Evolutionary conservation across 2,888 invertebrate genomes (phyloP).

Genomic region (Elegia similella): DNA sequence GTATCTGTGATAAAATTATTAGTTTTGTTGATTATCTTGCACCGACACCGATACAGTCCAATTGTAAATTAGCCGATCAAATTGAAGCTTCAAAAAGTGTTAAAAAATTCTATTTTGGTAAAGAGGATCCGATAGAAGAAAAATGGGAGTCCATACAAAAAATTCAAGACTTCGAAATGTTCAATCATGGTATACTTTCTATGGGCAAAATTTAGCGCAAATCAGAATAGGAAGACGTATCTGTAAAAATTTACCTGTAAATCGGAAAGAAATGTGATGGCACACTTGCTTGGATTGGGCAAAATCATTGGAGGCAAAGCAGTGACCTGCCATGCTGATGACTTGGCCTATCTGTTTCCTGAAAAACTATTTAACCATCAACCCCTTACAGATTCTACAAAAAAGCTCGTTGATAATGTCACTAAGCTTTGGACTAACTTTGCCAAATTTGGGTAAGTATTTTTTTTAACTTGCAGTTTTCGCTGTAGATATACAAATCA

Average conservation of each 20-base stretch:
- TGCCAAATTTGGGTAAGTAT: slow-evolving; percentile 58
- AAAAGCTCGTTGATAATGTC: slow-evolving; percentile 43
- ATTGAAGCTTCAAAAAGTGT: slow-evolving; percentile 44
- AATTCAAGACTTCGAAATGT: slow-evolving; percentile 37
- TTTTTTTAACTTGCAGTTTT: no score
- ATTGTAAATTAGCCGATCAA: slow-evolving; percentile 40
- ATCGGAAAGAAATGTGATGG: slow-evolving; percentile 48
- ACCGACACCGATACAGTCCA: slow-evolving; percentile 38
- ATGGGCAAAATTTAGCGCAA: slow-evolving; percentile 37
- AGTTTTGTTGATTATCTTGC: slow-evolving; percentile 44
- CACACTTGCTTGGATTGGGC: slow-evolving; percentile 29
- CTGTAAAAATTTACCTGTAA: slow-evolving; percentile 53
- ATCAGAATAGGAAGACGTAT: slow-evolving; percentile 38
- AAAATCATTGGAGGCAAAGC: slow-evolving; percentile 28
- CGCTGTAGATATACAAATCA: no score
- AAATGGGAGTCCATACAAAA: slow-evolving; percentile 36
- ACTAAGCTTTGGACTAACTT: slow-evolving; percentile 63
- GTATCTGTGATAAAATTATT: slow-evolving; percentile 37
- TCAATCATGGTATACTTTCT: slow-evolving; percentile 38
- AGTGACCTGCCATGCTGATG: slow-evolving; percentile 46
- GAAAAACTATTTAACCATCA: slow-evolving; percentile 29
- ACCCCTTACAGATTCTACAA: slow-evolving; percentile 35
- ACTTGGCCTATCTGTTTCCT: slow-evolving; percentile 50
- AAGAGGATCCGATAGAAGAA: slow-evolving; percentile 32
- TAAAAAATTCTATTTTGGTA: slow-evolving; percentile 44